These are phyloP conservation scores for Tapera naevia DNA, from an alignment of 2,797 vertebrate species.

Conservation along the genomic window DNA sequence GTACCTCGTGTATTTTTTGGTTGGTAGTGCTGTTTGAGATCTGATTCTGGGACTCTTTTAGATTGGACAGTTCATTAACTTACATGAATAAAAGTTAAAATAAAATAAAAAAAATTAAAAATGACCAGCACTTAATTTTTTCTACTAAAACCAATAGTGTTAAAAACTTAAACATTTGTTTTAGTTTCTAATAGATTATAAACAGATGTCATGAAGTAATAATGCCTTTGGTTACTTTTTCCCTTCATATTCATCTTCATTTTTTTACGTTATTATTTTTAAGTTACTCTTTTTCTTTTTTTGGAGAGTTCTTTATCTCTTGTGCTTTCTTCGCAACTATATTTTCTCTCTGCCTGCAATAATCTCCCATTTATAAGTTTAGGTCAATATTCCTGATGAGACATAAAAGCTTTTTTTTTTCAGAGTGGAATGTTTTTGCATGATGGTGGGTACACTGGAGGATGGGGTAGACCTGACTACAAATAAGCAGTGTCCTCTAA, in stretches of 20 bases:
- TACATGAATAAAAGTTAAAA: background rate
- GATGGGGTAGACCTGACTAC: background rate
- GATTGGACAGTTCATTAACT: background rate
- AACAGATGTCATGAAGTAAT: background rate
- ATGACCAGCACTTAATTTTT: background rate
- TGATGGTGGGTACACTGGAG: background rate
- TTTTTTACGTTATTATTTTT: background rate
- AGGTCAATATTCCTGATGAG: background rate
- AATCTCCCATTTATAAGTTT: background rate
- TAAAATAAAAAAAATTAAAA: background rate
- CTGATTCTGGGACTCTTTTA: background rate
- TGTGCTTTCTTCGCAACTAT: background rate
- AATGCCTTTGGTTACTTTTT: background rate
- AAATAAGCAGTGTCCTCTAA: background rate
- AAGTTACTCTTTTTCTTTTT: background rate
- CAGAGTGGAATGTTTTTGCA: background rate
- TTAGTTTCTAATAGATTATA: background rate
- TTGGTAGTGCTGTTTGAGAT: background rate
- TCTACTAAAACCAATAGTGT: background rate
- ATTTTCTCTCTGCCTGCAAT: background rate
- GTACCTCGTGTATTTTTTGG: background rate
- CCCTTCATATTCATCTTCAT: background rate
- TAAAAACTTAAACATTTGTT: background rate
- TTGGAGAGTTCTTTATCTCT: background rate
- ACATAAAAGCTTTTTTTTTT: background rate